Evolutionary conservation across 1,140 invertebrate genomes (phyloP).

Genomic region (Temnothorax longispinosus): DNA sequence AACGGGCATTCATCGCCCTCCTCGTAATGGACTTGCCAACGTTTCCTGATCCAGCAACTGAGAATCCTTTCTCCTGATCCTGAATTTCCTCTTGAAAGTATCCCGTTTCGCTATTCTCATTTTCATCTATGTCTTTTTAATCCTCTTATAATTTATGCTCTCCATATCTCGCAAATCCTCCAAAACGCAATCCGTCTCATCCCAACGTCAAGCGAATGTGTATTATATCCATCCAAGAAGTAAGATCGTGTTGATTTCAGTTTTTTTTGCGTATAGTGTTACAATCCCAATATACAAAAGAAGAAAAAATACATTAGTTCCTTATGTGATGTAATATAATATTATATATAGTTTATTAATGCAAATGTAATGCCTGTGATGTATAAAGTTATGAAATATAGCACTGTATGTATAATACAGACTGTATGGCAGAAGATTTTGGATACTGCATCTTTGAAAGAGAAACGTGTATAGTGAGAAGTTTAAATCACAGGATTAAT

Average conservation of each 20-base stretch:
- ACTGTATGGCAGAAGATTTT: constrained; percentile 13
- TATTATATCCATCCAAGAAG: constrained; percentile 85
- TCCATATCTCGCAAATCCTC: constrained; percentile 83
- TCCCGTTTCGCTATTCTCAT: constrained; percentile 75
- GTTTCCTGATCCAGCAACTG: constrained; percentile 79
- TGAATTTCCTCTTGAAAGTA: constrained; percentile 79
- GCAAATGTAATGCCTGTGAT: constrained; percentile 73
- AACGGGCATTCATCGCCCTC: constrained; percentile 67
- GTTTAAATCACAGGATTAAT: constrained; percentile 62
- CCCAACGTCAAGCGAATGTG: constrained; percentile 82
- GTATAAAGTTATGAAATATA: constrained; percentile 9
- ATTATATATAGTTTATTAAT: constrained; percentile 69
- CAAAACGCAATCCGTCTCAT: constrained; percentile 80
- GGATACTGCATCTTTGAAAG: not conserved
- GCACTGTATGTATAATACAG: constrained; percentile 14
- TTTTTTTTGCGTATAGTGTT: constrained; percentile 86
- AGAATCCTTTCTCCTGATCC: constrained; percentile 77
- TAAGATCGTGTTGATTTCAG: constrained; percentile 85
- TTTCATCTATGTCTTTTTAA: constrained; percentile 73
- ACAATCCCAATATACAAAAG: constrained; percentile 87
- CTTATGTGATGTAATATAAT: constrained; percentile 74
- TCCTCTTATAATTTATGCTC: constrained; percentile 78
- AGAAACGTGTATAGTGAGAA: not conserved
- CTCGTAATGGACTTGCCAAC: constrained; percentile 79
- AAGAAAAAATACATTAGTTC: constrained; percentile 87